These are phyloP conservation scores for Melinaea marsaeus DNA, from an alignment of 2,888 invertebrate species.

Conservation along the genomic window DNA sequence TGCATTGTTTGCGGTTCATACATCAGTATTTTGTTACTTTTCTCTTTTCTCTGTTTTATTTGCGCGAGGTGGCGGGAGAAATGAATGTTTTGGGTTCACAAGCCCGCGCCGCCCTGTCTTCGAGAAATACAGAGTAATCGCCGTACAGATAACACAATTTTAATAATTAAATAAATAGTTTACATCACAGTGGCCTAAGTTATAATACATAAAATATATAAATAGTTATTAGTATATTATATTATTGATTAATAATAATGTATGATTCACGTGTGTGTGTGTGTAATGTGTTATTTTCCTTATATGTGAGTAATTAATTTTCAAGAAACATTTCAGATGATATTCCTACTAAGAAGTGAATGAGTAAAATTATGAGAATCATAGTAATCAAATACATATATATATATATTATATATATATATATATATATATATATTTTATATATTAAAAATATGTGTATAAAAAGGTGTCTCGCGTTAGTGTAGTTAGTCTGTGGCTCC, in stretches of 20 bases:
- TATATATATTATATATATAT: too few species aligned
- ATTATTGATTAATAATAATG: background rate
- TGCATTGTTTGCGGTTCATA: background rate
- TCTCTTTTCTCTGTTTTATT: constrained; percentile 3
- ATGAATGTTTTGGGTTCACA: constrained; percentile 62
- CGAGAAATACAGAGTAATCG: constrained; percentile 39
- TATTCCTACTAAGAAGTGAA: too few species aligned
- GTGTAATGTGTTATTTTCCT: constrained; percentile 1
- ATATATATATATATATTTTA: too few species aligned
- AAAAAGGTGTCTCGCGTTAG: too few species aligned
- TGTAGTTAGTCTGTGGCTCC: constrained; percentile 21
- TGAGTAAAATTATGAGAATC: too few species aligned
- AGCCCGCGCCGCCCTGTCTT: constrained; percentile 36
- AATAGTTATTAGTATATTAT: too few species aligned
- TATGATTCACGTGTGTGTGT: background rate
- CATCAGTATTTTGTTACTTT: background rate
- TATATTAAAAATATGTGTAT: too few species aligned
- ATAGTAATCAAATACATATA: too few species aligned
- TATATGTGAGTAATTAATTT: background rate
- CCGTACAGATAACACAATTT: constrained; percentile 26
- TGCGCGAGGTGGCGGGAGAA: constrained; percentile 42
- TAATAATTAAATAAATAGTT: background rate
- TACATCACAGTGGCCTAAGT: background rate
- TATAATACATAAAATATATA: too few species aligned
- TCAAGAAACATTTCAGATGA: too few species aligned